Evolutionary conservation across 1,140 invertebrate genomes (phyloP), one percentile per base, ranked within the genome.

Genomic region (Sinonovacula constricta): DNA sequence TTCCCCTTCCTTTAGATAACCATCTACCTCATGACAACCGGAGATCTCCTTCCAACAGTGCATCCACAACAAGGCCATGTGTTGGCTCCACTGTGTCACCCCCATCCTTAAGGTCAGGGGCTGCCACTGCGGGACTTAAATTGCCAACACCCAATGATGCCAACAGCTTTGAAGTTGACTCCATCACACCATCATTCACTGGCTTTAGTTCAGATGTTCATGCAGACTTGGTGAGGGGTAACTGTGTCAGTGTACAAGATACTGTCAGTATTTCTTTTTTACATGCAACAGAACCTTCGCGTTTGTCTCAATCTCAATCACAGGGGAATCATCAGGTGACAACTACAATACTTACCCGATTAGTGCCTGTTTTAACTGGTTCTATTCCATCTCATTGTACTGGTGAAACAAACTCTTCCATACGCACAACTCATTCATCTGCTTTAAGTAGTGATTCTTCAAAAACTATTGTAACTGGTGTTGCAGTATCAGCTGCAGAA

Each of bases 11-110:
- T 62, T 62, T 74, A 36, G 72, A 76, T 59, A 36, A 63, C 7
- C 45, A 51, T 34, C 75, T 78, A 78, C 75, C 75, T 78, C 75
- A 68, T 62, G 57, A 28, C 15, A 69, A 62, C 54, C 66, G 75
- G 39, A 59, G 75, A 78, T 78, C 75, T 78, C 75, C 75, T 12
- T 62, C 66, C 49, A 68, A 34, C 49, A 69, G 75, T 57, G 65
- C 56, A 36, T 31, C 62, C 33, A 30, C 49, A 24, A 76, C 72
- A 15, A 39, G 62, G 49, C 56, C 24, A 26, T 57, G 34, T 49
- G 49, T 45, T 45, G 39, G 39, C 39, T 45, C 18, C 7, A 45
- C 7, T 45, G 39, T 45, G 39, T 45, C 39, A 18, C 39, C 39
- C 7, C 39, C 39, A 18, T 7, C 18, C 7, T 45, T 18, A 7